Conservation (phyloP, 2,797 vertebrate genomes). For the Cuniculus paca region DNA sequence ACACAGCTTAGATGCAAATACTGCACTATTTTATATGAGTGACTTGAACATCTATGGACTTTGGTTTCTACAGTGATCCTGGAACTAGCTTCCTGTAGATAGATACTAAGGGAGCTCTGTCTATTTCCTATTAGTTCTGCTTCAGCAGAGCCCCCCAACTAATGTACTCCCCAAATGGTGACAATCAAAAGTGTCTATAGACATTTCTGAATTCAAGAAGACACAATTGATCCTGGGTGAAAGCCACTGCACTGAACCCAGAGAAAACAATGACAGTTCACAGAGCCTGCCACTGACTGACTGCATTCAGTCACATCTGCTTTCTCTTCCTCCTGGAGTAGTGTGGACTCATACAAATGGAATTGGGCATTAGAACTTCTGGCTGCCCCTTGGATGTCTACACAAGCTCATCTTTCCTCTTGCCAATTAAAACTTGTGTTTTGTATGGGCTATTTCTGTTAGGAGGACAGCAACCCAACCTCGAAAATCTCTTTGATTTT, state of each 20-base stretch:
- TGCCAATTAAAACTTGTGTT: not conserved
- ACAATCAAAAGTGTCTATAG: not conserved
- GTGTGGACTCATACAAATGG: not conserved
- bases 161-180: not conserved
- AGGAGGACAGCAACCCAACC: not conserved
- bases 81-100: no score
- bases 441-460: not conserved
- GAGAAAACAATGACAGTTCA: not conserved
- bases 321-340: not conserved
- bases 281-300: not conserved
- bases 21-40: not conserved
- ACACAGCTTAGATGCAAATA: not conserved
- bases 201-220: not conserved
- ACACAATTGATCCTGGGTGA: not conserved
- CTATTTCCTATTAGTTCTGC: not conserved
- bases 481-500: conserved; percentile 31
- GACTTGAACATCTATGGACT: not conserved
- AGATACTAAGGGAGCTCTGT: not conserved
- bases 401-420: not conserved
- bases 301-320: not conserved
- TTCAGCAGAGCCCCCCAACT: not conserved
- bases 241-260: not conserved
- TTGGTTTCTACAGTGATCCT: not conserved
- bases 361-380: not conserved
- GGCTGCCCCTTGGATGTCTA: not conserved